These are phyloP conservation scores for Microtus montanus DNA, from an alignment of 2,113 vertebrate species.

Conservation along the genomic window DNA sequence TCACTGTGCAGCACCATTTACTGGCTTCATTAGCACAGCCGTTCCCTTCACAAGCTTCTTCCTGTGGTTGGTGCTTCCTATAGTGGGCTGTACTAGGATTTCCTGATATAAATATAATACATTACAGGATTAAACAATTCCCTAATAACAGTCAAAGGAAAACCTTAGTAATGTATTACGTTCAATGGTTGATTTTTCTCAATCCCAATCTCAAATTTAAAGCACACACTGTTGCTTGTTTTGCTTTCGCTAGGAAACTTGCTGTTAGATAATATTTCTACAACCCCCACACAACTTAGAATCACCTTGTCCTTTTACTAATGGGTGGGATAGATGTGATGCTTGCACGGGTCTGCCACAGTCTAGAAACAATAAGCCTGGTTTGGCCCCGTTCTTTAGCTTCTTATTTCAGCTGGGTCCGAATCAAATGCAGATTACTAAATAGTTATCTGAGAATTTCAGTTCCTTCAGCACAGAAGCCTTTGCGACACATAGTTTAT, in stretches of 20 bases:
- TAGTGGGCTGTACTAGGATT: background rate
- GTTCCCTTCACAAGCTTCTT: background rate
- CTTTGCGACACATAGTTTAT: background rate
- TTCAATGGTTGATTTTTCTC: conserved; percentile 10
- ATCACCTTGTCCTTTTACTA: background rate
- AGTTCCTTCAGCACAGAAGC: background rate
- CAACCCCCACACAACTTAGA: background rate
- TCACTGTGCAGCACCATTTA: background rate
- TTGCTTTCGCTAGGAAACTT: background rate
- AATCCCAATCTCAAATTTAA: conserved; percentile 8
- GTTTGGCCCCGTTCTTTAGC: background rate
- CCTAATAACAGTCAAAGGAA: background rate
- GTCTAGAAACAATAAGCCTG: conserved; percentile 15
- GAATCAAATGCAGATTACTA: background rate
- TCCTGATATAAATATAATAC: background rate
- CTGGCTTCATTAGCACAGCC: background rate
- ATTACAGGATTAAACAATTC: background rate
- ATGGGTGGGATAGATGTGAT: background rate
- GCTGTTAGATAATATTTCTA: background rate
- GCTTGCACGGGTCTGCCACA: background rate
- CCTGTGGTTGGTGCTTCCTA: background rate
- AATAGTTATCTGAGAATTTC: background rate
- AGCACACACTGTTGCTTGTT: background rate
- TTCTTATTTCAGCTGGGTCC: background rate
- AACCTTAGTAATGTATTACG: background rate